These are phyloP conservation scores for Catharus minimus DNA, from an alignment of 2,113 vertebrate species.

Conservation along the genomic window DNA sequence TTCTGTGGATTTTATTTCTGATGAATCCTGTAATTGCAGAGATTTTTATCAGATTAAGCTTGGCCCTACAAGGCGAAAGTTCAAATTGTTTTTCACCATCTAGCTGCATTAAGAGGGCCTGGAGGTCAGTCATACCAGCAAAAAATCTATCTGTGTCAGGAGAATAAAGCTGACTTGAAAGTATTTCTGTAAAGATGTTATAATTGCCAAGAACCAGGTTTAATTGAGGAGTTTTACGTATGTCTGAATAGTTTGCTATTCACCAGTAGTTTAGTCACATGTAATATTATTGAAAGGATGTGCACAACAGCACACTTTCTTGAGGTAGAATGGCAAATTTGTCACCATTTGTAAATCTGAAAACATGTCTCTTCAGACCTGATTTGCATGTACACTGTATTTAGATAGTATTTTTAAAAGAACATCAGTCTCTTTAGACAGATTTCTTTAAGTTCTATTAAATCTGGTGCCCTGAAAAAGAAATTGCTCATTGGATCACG, in stretches of 20 bases:
- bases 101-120: slow-evolving; percentile 41
- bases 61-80: slow-evolving; percentile 47
- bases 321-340: neutral
- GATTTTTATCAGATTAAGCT: slow-evolving; percentile 61
- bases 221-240: neutral
- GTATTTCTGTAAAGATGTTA: slow-evolving; percentile 47
- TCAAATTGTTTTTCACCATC: slow-evolving; percentile 60
- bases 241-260: fast-evolving
- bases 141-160: slow-evolving; percentile 12
- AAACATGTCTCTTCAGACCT: neutral
- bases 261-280: neutral
- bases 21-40: slow-evolving; percentile 38
- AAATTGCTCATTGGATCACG: neutral
- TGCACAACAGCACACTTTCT: neutral
- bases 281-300: neutral
- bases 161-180: slow-evolving; percentile 40
- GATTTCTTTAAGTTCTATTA: neutral
- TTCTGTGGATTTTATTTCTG: slow-evolving; percentile 35
- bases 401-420: neutral
- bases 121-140: slow-evolving; percentile 60
- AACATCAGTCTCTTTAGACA: neutral
- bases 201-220: slow-evolving; percentile 24
- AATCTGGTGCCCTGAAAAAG: neutral
- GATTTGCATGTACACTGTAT: neutral
- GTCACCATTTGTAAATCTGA: neutral